Base-by-base conservation (phyloP, 2,113 vertebrate species). In the Labrus mixtus region DNA sequence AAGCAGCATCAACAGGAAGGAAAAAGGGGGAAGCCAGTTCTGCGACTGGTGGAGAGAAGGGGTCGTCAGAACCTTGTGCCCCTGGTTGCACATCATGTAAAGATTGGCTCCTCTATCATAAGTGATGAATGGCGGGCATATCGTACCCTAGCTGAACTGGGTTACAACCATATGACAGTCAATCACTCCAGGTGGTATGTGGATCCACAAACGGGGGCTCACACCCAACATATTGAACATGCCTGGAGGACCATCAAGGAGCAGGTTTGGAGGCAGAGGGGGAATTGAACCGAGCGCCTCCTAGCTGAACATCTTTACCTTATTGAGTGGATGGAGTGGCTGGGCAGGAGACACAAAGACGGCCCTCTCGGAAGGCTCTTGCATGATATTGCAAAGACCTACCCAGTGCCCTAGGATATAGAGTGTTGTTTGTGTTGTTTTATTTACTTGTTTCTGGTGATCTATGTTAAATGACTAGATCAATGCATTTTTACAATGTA, bases 161-260 rank as follows among this genome's bases (percentile, higher is more conserved):
- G 58, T 1, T 70, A 63, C 33, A 46, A 33, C 15, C 51, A 56
- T 39, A 22, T 43, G 20, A 79, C 68, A n/a, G 61, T 66, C 17
- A 73, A 67, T 10, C 77, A 73, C 15, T 46, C 36, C 13, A 12
- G 55, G 54, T 59, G 29, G 25, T 66, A 66, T 53, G 68, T 59
- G 16, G 76, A 58, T 29, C 61, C 46, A 11, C 53, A 60, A 8
- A 73, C 61, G 11, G 48, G 77, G 12, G 55, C 62, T 11, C 68
- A 73, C 11, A 51, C 54, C 6, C 63, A 78, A 13, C 68, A 65
- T 11, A n/a, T 59, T 45, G 61, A 79, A 46, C 50, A 53, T 12
- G 53, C 75, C 22, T 70, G 57, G 65, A 53, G 46, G 22, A 45
- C 37, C 19, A 46, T 25, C 19, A 70, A 78, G 43, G 51, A 78